These are phyloP conservation scores for Synergus itoensis DNA, from an alignment of 2,888 invertebrate genomes.

Conservation along the genomic window DNA sequence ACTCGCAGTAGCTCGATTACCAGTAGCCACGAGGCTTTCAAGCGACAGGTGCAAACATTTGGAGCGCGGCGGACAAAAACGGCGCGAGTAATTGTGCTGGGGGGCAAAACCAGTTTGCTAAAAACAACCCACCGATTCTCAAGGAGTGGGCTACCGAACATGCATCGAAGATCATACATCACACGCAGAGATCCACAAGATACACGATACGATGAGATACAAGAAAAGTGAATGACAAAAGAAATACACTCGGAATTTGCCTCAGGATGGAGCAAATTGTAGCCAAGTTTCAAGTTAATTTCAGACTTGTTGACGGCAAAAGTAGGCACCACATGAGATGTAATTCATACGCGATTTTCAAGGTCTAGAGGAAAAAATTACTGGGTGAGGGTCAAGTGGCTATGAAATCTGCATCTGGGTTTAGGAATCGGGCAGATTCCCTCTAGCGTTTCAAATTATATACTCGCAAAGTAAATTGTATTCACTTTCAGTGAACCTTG, in stretches of 20 bases:
- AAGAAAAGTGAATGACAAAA: constrained; percentile 32
- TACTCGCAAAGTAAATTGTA: not conserved
- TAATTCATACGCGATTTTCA: constrained; percentile 5
- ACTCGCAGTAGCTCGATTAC: constrained; percentile 12
- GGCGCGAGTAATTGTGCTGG: constrained; percentile 67
- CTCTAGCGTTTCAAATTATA: not conserved
- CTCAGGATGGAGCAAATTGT: not conserved
- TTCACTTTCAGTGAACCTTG: not conserved
- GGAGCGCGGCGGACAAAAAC: constrained; percentile 58
- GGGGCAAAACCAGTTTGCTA: constrained; percentile 73
- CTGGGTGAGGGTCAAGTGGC: constrained; percentile 33
- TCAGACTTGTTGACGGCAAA: not conserved
- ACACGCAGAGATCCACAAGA: constrained; percentile 28
- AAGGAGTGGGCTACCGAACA: constrained; percentile 69
- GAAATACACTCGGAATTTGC: constrained; percentile 2
- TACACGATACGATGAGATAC: constrained; percentile 45
- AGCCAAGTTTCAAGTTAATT: constrained; percentile 15
- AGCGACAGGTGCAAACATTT: constrained; percentile 70
- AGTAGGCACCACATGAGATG: not conserved
- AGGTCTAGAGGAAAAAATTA: constrained; percentile 18
- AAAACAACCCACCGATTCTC: constrained; percentile 71
- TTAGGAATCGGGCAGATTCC: not conserved
- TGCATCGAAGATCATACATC: constrained; percentile 55
- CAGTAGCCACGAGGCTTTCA: constrained; percentile 39
- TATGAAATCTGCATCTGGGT: constrained; percentile 6